Evolutionary conservation across 2,888 invertebrate species (phyloP).

Genomic region (Tricholauxania praeusta): DNA sequence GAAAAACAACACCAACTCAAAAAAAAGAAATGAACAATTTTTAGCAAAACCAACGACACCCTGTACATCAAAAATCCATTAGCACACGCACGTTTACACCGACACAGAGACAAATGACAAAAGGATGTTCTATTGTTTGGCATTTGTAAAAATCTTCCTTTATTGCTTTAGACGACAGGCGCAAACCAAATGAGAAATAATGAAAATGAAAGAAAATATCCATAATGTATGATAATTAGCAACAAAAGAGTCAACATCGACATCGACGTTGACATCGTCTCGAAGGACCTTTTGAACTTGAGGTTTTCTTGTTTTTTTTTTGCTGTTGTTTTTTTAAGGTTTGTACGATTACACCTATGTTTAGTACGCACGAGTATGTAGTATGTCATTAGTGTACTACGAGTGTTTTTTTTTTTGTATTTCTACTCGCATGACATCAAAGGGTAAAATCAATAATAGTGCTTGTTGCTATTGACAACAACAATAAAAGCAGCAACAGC

Average conservation of each 20-base stretch:
- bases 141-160: slow-evolving; percentile 1
- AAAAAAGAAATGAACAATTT: neutral
- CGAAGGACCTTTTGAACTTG: slow-evolving; percentile 35
- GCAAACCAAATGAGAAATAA: neutral
- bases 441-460: slow-evolving; percentile 60
- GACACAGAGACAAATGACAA: slow-evolving; percentile 14
- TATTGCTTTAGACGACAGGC: slow-evolving; percentile 13
- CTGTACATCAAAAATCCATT: slow-evolving; percentile 31
- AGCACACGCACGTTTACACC: slow-evolving; percentile 9
- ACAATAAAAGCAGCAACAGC: slow-evolving; percentile 24
- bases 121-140: slow-evolving; percentile 21
- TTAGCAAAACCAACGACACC: slow-evolving; percentile 8
- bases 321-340: neutral
- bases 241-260: slow-evolving; percentile 11
- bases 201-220: slow-evolving; percentile 3
- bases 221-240: slow-evolving; percentile 34
- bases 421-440: slow-evolving; percentile 12
- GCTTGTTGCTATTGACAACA: slow-evolving; percentile 57
- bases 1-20: too few species aligned
- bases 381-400: slow-evolving; percentile 4
- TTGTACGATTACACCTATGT: neutral
- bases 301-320: slow-evolving; percentile 17
- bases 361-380: neutral
- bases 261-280: neutral
- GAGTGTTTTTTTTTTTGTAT: slow-evolving; percentile 18